Evolutionary conservation across 2,113 vertebrate species (phyloP), one percentile per base, ranked within the genome.

Genomic region (Brienomyrus brachyistius): DNA sequence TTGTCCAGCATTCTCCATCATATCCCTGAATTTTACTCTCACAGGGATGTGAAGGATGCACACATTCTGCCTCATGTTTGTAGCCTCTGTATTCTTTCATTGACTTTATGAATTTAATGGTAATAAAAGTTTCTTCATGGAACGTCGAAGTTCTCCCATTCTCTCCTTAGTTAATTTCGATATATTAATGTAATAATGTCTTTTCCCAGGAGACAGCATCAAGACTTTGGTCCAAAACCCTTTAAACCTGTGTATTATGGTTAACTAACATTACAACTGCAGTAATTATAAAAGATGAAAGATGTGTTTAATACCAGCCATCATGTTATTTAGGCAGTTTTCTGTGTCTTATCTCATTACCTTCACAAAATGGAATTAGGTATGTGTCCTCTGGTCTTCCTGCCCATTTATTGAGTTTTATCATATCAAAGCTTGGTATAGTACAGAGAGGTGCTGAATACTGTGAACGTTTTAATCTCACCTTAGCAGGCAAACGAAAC

Each of bases 91-190:
- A 91, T 92, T 94, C 92, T 88, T 94, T 93, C 90, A 95, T 91
- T 90, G 90, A 94, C 90, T 94, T 94, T 89, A 95, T 94, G 92
- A 94, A 92, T 94, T 95, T 94, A 92, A 94, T 94, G 94, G 93
- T 94, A 95, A 95, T 96, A 96, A 96, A 96, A 54, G 91, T 91
- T 88, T 90, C 86, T 90, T 88, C 90, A 90, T 90, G 88, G n/a
- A 89, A 43, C 21, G 51, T 45, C 43, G 10, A 40, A 82, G 74
- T 87, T 87, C 85, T 87, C 31, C 23, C 50, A n/a, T 87, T 51
- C 51, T 54, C 51, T 17, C n/a, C 51, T 84, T 84, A 84, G 82
- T 47, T 21, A 48, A 4, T 21, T 7, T 84, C 15, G 17, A 45
- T 23, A 82, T 47, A 19, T 19, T 43, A 82, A 43, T 0, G 7